Evolutionary conservation across 2,888 invertebrate genomes (phyloP), one percentile per base, ranked within the genome.

Genomic region (Galeruca laticollis): DNA sequence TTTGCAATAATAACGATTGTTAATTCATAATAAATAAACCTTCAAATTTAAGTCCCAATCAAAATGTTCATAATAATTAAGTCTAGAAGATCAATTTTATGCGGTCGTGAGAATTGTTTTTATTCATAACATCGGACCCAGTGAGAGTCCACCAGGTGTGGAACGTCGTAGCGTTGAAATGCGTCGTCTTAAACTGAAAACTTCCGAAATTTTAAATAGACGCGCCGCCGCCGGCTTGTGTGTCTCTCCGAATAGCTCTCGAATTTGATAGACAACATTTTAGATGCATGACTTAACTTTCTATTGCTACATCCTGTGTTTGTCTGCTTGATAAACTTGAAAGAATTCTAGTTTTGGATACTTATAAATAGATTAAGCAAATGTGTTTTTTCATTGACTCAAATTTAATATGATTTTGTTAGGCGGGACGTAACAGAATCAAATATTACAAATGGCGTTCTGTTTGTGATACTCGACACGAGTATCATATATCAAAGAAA

Each of bases 101-200:
- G 20, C 73, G 73, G 69, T 52, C 68, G 59, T 26, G 6, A 6
- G 26, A 26, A 26, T 26, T 75, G 75, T 76, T 74, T 77, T 76
- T 77, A 76, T 76, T 76, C 74, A 77, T 74, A 77, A 77, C 75
- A 76, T 62, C 65, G 66, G 40, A 31, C 33, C 21, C 11, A 35
- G 52, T 68, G 57, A 68, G 52, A 66, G 43, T 26, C 43, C 54
- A 62, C 73, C 75, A 76, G 77, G 77, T 76, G 76, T 65, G 35
- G 13, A 61, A 40, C 62, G 69, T 77, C 73, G 67, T 62, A 68
- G 69, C 47, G 47, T 26, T 52, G 26, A 52, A 52, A 52, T 52
- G 52, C 26, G 52, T 52, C 52, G 13, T 4, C 20, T 52, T 13
- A 13, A 21, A 52, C 21, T 26, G 52, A 52, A 52, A 21, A 52